Conservation (phyloP, 2,113 vertebrate genomes). For the Rynchops niger region DNA sequence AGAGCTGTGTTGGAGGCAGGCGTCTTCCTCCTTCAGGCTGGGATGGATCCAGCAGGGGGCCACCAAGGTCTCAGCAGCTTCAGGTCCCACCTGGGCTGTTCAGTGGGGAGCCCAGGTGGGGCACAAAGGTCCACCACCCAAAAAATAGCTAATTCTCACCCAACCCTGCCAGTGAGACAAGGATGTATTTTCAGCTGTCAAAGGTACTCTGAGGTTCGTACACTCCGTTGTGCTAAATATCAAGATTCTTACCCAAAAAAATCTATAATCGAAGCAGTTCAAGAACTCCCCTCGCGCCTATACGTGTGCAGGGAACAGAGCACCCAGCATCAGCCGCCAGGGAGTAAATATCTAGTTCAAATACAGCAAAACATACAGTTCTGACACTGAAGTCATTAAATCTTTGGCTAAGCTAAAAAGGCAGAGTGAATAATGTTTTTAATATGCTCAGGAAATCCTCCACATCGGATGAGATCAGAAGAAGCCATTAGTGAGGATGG, state of each 20-base stretch:
- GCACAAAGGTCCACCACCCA: background rate
- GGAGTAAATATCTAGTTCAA: background rate
- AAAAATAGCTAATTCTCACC: background rate
- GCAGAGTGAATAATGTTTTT: slow-evolving; percentile 24
- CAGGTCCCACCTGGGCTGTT: background rate
- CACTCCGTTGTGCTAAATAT: background rate
- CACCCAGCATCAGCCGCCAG: background rate
- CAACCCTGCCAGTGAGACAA: background rate
- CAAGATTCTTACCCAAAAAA: background rate
- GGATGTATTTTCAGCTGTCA: background rate
- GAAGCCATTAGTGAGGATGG: slow-evolving; percentile 15
- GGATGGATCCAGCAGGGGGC: background rate
- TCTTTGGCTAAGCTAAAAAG: slow-evolving; percentile 22
- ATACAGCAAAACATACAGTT: background rate
- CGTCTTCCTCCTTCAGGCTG: background rate
- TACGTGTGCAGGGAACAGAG: background rate
- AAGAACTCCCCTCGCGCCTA: background rate
- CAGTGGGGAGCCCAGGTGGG: background rate
- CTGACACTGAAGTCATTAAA: background rate
- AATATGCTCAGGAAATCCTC: slow-evolving; percentile 40
- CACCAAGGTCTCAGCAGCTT: background rate
- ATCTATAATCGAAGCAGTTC: background rate
- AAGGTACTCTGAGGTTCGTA: background rate
- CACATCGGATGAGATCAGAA: background rate
- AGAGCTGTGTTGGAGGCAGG: background rate